Conservation (phyloP, 2,113 vertebrate species). For the Phylloscopus trochilus region DNA sequence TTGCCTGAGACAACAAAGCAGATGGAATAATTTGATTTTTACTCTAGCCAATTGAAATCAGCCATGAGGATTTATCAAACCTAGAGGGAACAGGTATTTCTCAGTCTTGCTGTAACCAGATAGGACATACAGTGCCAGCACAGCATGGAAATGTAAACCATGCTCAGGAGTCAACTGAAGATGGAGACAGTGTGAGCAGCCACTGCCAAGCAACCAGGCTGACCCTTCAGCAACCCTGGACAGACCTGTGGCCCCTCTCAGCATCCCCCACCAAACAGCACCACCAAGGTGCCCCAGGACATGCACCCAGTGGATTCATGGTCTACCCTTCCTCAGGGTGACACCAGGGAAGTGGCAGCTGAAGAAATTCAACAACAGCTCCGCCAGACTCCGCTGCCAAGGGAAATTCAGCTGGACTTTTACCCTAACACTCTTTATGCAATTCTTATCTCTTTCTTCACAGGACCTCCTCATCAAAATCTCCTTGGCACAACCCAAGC, state of each 20-base stretch:
- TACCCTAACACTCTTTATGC: neutral
- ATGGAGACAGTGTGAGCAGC: neutral
- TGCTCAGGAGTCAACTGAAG: neutral
- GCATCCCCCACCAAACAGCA: neutral
- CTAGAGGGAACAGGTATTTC: neutral
- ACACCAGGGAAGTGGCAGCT: neutral
- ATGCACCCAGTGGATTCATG: accelerated
- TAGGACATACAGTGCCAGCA: neutral
- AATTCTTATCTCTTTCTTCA: neutral
- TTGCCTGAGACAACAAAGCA: neutral
- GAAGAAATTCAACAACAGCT: conserved; percentile 6
- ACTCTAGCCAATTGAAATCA: neutral
- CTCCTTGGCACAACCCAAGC: neutral
- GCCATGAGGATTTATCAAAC: neutral
- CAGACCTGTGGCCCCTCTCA: neutral
- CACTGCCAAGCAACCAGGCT: neutral
- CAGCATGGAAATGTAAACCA: neutral
- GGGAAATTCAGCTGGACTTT: neutral
- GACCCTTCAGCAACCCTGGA: neutral
- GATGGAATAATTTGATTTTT: neutral
- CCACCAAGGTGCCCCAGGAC: neutral
- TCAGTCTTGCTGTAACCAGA: neutral
- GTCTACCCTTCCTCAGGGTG: neutral
- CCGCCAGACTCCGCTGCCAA: neutral
- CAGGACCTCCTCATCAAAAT: neutral